These are phyloP conservation scores for Omphaloscelis lunosa DNA, from an alignment of 2,888 invertebrate genomes.

Conservation along the genomic window DNA sequence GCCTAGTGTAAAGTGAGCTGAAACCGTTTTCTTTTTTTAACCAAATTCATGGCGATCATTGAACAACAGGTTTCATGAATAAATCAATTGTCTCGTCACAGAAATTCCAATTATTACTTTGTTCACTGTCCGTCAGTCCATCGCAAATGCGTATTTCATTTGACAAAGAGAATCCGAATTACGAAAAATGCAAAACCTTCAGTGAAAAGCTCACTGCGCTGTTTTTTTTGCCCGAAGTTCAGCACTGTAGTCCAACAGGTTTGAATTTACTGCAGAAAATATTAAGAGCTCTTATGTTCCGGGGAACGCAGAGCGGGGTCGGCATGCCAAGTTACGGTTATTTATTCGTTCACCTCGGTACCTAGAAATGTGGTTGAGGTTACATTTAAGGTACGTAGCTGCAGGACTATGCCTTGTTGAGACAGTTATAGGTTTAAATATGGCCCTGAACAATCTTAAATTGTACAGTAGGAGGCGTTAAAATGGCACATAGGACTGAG, in stretches of 20 bases:
- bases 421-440: conserved; percentile 3
- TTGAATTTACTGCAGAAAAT: conserved; percentile 53
- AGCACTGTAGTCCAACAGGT: conserved; percentile 47
- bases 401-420: conserved; percentile 6
- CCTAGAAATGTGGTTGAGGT: conserved; percentile 44
- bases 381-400: conserved; percentile 30
- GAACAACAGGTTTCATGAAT: conserved; percentile 20
- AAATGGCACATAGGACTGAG: background rate
- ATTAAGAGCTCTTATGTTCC: conserved; percentile 55
- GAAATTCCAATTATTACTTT: conserved; percentile 16
- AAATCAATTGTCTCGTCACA: conserved; percentile 29
- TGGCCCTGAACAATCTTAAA: conserved; percentile 1
- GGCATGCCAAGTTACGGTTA: conserved; percentile 43
- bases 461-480: background rate
- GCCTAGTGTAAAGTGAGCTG: background rate
- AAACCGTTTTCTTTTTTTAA: background rate
- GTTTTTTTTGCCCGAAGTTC: conserved; percentile 31
- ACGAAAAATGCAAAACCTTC: conserved; percentile 26
- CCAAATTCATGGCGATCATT: conserved; percentile 6
- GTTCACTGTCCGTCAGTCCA: background rate
- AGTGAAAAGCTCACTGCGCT: background rate
- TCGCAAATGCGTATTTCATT: conserved; percentile 11
- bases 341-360: conserved; percentile 42
- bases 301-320: conserved; percentile 23
- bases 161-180: conserved; percentile 29